phyloP scores from a whole-genome alignment of 2,888 invertebrate species.

The Sturmia bella region DNA sequence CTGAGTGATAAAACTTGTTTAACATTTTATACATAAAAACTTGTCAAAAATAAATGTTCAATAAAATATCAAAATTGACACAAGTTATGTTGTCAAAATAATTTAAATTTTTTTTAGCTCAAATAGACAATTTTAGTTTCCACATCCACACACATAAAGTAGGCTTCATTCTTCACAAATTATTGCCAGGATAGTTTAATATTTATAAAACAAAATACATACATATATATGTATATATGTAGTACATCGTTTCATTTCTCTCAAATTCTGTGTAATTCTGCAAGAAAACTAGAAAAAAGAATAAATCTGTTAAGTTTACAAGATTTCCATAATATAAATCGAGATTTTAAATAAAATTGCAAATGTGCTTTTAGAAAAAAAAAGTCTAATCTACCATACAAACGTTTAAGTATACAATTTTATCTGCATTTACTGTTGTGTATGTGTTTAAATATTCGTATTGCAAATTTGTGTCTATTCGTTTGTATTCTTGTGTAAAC shows the following conservation, averaged over 20 bases:
- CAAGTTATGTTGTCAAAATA: slow-evolving; percentile 40
- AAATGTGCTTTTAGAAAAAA: not conserved
- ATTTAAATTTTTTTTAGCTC: slow-evolving; percentile 41
- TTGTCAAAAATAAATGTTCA: slow-evolving; percentile 24
- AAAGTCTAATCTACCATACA: slow-evolving; percentile 39
- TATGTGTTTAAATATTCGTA: not conserved
- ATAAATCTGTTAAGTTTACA: slow-evolving; percentile 56
- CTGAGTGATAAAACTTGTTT: too few relatives aligned
- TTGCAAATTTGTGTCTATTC: too few relatives aligned
- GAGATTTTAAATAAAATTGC: slow-evolving; percentile 58
- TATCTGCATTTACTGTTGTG: not conserved
- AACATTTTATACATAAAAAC: not conserved
- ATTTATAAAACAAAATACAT: slow-evolving; percentile 29
- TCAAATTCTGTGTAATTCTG: slow-evolving; percentile 46
- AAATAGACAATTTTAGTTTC: too few relatives aligned
- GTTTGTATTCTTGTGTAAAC: slow-evolving; percentile 39
- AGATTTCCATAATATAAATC: slow-evolving; percentile 63
- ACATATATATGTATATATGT: not conserved
- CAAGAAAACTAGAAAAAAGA: slow-evolving; percentile 44
- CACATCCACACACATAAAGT: not conserved
- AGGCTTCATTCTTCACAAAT: too few relatives aligned
- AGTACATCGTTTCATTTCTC: slow-evolving; percentile 21
- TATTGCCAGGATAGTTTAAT: not conserved
- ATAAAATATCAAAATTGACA: slow-evolving; percentile 30
- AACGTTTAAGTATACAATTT: slow-evolving; percentile 32